A percentile compares a stretch with the other conserved stretches of the same genome.
These are phyloP conservation scores for Colaptes auratus DNA, from an alignment of 2,113 vertebrate genomes.

Conservation along the genomic window DNA sequence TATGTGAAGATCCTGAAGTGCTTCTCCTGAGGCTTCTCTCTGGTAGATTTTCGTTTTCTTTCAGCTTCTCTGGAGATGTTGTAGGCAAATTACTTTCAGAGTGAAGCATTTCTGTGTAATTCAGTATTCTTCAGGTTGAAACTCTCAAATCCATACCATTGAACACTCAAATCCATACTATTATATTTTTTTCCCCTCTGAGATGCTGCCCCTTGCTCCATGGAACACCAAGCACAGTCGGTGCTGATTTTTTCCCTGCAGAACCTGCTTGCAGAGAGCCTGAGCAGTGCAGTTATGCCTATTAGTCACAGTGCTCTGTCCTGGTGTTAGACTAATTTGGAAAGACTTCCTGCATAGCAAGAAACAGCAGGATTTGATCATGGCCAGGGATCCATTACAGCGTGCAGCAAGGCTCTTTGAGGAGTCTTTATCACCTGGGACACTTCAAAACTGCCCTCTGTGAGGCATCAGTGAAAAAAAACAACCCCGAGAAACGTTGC, in stretches of 20 bases:
- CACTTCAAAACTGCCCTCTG: neutral
- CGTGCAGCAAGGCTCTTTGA: slow-evolving; percentile 11
- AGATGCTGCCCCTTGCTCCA: neutral
- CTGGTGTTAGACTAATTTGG: slow-evolving; percentile 71
- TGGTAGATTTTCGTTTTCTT: neutral
- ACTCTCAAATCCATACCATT: neutral
- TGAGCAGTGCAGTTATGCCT: slow-evolving; percentile 59
- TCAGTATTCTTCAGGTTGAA: neutral
- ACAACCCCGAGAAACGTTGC: neutral
- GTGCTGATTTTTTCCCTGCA: slow-evolving; percentile 19
- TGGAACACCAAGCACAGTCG: neutral
- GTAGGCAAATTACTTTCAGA: accelerated
- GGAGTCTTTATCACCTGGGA: slow-evolving; percentile 50
- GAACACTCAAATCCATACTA: too few species aligned
- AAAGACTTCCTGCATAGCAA: slow-evolving; percentile 65
- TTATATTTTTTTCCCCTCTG: too few species aligned
- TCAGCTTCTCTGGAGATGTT: neutral
- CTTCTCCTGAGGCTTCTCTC: neutral
- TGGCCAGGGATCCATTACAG: slow-evolving; percentile 44
- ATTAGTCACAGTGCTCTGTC: slow-evolving; percentile 67
- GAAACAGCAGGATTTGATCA: slow-evolving; percentile 69
- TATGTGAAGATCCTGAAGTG: neutral
- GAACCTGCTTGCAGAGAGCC: slow-evolving; percentile 51
- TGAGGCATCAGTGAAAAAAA: neutral
- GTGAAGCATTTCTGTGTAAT: neutral